phyloP scores from a whole-genome alignment of 2,888 invertebrate genomes.

The Matsumyia berberina region DNA sequence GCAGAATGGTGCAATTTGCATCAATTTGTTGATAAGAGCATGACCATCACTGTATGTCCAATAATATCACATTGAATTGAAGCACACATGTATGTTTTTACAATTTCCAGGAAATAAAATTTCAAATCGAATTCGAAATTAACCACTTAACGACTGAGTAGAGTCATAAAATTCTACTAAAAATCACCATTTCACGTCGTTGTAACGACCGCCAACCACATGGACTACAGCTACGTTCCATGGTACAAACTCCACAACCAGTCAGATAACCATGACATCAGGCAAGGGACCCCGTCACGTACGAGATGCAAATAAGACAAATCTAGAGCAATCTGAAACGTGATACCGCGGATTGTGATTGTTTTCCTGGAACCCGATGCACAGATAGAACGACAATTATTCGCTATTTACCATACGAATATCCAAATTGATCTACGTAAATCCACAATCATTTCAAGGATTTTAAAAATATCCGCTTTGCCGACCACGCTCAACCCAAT shows the following conservation, averaged over 20 bases:
- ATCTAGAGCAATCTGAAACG: slow-evolving; percentile 48
- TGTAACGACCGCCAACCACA: slow-evolving; percentile 24
- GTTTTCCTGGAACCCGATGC: neutral
- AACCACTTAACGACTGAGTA: slow-evolving; percentile 17
- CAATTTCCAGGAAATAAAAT: slow-evolving; percentile 11
- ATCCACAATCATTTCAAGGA: slow-evolving; percentile 5
- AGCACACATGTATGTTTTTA: neutral
- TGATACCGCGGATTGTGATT: slow-evolving; percentile 14
- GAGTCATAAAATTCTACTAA: slow-evolving; percentile 47
- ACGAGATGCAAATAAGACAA: slow-evolving; percentile 46
- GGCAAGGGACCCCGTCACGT: slow-evolving; percentile 28
- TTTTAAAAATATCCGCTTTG: neutral
- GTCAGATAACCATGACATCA: neutral
- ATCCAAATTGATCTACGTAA: neutral
- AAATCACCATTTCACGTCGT: slow-evolving; percentile 17
- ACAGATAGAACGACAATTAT: neutral
- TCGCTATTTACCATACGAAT: neutral
- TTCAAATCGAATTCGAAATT: slow-evolving; percentile 31
- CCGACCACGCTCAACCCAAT: neutral
- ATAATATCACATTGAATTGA: neutral
- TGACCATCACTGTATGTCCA: neutral
- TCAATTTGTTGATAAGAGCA: too few relatives aligned
- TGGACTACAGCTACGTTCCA: slow-evolving; percentile 7
- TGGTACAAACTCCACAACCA: neutral
- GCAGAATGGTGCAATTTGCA: too few relatives aligned